Evolutionary conservation across 2,888 invertebrate genomes (phyloP), one percentile per base, ranked within the genome.

Genomic region (Drosophila greeni): DNA sequence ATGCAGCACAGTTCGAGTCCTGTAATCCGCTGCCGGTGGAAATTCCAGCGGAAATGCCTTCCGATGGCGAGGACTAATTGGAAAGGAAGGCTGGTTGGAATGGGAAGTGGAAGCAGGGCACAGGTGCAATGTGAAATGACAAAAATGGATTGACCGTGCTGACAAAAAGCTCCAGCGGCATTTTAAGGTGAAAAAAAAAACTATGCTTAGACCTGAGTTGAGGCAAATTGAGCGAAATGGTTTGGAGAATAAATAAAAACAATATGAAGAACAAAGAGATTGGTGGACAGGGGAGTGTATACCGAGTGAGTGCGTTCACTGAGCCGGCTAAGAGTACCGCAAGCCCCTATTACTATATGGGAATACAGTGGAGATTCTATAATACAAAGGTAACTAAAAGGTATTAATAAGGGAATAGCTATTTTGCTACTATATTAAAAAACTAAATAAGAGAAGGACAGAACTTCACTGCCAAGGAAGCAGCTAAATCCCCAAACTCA

Each of bases 1-100:
- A 56, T 58, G 58, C 62, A 40, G n/a, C n/a, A n/a, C n/a, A n/a
- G 33, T 24, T 29, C 7, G 23, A 26, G 40, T 67, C 54, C 54
- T 42, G 20, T 20, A 47, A 45, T 26, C 56, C 34, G 20, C 33
- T 26, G 31, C 36, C 68, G 59, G 66, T 55, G 37, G 54, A 70
- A 74, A 76, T 79, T 72, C 75, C 70, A 82, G 51, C 74, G 78
- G 83, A 82, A 79, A 83, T 83, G 78, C 68, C 78, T 70, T 73
- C 55, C 74, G 71, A 68, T 70, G 64, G 70, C 59, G 66, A 42
- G 66, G 72, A 66, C 82, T 78, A 78, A 78, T 78, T 82, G 82
- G 76, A 66, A 66, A 49, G 45, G 54, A 45, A 78, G 31, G 29
- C 18, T 45, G 45, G 14, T 18, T 14, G 29, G 29, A 45, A 45